Evolutionary conservation across 2,113 vertebrate genomes (phyloP).

Genomic region (Microtus montanus): DNA sequence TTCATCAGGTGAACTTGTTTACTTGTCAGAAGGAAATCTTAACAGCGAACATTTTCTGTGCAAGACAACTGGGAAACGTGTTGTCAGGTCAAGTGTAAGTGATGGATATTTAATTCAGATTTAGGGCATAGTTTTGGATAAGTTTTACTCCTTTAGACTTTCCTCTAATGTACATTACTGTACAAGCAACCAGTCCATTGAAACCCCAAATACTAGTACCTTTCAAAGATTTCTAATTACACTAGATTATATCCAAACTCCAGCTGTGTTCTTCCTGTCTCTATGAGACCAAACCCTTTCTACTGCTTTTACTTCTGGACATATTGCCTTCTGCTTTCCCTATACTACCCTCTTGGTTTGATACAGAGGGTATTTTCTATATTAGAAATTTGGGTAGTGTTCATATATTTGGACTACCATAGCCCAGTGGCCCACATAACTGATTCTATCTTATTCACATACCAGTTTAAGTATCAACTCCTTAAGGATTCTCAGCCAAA

Average conservation of each 20-base stretch:
- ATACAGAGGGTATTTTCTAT: neutral
- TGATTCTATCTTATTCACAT: neutral
- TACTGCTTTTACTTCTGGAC: neutral
- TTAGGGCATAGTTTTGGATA: neutral
- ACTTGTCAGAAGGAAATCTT: constrained; percentile 49
- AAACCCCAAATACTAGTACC: neutral
- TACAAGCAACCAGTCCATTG: neutral
- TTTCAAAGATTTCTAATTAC: constrained; percentile 3
- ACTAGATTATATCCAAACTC: neutral
- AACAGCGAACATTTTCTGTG: constrained; percentile 49
- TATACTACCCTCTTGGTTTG: accelerated
- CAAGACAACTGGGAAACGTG: constrained; percentile 1
- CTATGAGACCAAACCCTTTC: neutral
- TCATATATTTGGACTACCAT: neutral
- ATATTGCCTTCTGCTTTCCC: neutral
- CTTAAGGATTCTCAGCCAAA: neutral
- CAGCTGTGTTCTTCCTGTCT: neutral
- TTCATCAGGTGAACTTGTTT: constrained; percentile 34
- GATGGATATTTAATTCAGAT: constrained; percentile 39
- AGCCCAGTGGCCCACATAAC: neutral
- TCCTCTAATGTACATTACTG: neutral
- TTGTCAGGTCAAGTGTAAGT: neutral
- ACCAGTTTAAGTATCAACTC: neutral
- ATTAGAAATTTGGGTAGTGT: neutral
- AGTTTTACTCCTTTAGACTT: neutral